Evolutionary conservation across 2,888 invertebrate species (phyloP), one percentile per base, ranked within the genome.

Genomic region (Calephelis perditalis): DNA sequence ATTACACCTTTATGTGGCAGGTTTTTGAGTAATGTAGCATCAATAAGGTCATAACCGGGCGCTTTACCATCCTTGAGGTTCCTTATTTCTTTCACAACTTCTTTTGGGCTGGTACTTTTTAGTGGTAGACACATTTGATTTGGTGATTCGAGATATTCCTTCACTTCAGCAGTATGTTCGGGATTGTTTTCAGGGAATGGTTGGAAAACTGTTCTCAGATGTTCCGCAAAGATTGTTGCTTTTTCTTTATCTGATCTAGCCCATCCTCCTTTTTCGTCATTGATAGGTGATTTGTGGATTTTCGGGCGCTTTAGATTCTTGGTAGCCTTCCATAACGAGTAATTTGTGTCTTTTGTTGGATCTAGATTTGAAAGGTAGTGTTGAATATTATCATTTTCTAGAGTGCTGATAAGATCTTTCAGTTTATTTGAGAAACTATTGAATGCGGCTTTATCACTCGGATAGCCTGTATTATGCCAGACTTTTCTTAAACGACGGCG

Each of bases 381-480:
- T 36, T 63, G 46, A 6, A 60, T n/a, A 11, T 46, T 44, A 1
- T 36, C 54, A 40, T 63, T 60, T 26, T 49, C n/a, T 3, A 37
- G n/a, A 11, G 62, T 60, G 26, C 15, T 37, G 36, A 66, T 58
- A 26, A 58, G 35, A 4, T 43, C 8, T 60, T 67, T 67, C 0
- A 68, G 57, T 8, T 63, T 47, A 40, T 52, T 59, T 3, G 45
- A 43, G 4, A 54, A 46, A 4, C 47, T 61, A 36, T 70, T 68
- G 6, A 64, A 56, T 6, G 44, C 55, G 10, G 52, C 62, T 61
- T 67, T 67, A 44, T 67, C 67, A 7, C 3, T n/a, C 7, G 61
- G 60, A 47, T 65, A 61, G 57, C 66, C 57, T 52, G 55, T 60
- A 9, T 11, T 12, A 10, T 70, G 68, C 69, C 68, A 70, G 3